A percentile compares a stretch with the other conserved stretches of the same genome.
phyloP scores from a whole-genome alignment of 2,888 invertebrate species.

The Pheosia tremula region DNA sequence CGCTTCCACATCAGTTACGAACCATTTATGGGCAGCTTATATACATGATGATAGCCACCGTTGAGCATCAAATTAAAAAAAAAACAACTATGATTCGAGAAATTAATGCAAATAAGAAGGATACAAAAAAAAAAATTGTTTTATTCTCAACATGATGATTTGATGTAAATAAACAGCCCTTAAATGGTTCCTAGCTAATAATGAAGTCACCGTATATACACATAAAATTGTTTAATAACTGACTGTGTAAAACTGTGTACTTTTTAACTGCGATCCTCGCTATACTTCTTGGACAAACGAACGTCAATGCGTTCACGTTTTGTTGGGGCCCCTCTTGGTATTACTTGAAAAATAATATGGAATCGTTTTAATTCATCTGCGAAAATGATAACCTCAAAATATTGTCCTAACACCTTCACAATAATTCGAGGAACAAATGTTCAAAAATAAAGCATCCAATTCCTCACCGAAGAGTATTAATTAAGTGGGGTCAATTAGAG shows the following conservation, averaged over 20 bases:
- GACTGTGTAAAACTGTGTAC: constrained; percentile 60
- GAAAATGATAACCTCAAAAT: background rate
- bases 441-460: background rate
- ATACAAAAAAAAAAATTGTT: no score
- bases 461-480: background rate
- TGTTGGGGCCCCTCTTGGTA: constrained; percentile 73
- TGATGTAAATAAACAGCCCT: no score
- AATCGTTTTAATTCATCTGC: constrained; percentile 41
- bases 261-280: constrained; percentile 60
- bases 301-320: constrained; percentile 67
- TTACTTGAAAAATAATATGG: constrained; percentile 78
- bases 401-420: background rate
- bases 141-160: no score
- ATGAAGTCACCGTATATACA: constrained; percentile 42
- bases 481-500: background rate
- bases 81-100: no score
- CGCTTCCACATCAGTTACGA: no score
- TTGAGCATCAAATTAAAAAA: no score
- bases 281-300: constrained; percentile 54
- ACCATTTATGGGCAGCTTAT: no score
- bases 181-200: no score
- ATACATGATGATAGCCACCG: no score
- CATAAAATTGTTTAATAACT: constrained; percentile 54
- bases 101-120: no score
- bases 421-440: background rate